Percentiles rank a stretch among this genome's conserved stretches.
Conservation (phyloP, 1,140 invertebrate species). For the Myzus persicae region DNA sequence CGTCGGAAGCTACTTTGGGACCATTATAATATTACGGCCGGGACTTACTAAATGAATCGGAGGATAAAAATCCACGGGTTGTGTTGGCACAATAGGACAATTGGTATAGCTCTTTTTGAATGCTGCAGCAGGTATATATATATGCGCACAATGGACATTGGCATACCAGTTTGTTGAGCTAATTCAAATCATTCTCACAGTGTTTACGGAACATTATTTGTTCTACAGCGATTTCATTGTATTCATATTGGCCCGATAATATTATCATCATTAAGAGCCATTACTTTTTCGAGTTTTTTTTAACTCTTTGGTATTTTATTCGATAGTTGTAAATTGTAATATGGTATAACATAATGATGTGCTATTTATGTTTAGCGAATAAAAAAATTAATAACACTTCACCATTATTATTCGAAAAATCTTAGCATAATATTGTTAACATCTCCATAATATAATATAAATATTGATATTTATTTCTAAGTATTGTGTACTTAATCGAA, state of each 20-base stretch:
- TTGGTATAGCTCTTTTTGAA: not conserved
- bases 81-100: not conserved
- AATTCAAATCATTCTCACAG: not conserved
- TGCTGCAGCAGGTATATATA: not conserved
- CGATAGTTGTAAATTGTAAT: not conserved
- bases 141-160: not conserved
- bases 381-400: not conserved
- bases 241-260: not conserved
- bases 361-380: not conserved
- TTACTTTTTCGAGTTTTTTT: not conserved
- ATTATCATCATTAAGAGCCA: no score
- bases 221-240: not conserved
- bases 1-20: slow-evolving; percentile 5
- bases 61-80: not conserved
- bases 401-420: not conserved
- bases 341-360: not conserved
- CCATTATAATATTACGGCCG: not conserved
- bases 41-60: not conserved
- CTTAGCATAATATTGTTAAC: not conserved
- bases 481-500: not conserved
- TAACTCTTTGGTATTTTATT: not conserved
- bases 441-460: not conserved
- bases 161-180: not conserved
- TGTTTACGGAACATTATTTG: not conserved
- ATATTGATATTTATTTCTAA: not conserved